Base-by-base conservation (phyloP, 2,113 vertebrate species). In the Pimephales promelas region DNA sequence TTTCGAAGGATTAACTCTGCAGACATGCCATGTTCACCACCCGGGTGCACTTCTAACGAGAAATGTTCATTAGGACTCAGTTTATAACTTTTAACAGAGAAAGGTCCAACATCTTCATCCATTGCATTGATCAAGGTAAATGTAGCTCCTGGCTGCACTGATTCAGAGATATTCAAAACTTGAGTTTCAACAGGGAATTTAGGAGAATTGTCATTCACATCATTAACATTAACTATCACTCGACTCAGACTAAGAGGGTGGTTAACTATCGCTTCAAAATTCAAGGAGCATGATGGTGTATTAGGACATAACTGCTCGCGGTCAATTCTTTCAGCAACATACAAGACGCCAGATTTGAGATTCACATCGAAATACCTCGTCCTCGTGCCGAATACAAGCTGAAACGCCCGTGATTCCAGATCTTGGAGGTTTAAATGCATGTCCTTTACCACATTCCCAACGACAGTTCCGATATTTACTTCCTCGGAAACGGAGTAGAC, bases 1-100 rank as follows among this genome's bases (percentile, higher is more conserved):
- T 62, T 93, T 86, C 90, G 89, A 8, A 93, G 85, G 2, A 93
- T 81, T 3, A 94, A 87, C 80, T 93, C 93, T 68, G 16, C 26
- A 11, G 76, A 82, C 0, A 88, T 91, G 81, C 92, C 92, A 20
- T 81, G 83, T 5, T 28, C 31, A 7, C 74, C 73, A 14, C 75
- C 77, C 3, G 18, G 54, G 18, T 84, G 40, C 20, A 85, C 77
- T 22, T 85, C 84, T 40, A 88, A 28, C 3, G 85, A 78, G 45
- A 88, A 87, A 31, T 85, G 61, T 70, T 85, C 85, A 57, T 64
- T 88, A 10, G 72, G 43, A 59, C 54, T 84, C 36, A 88, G 83
- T 40, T 88, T 88, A 59, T 88, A 88, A 56, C 43, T 79, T 73
- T 85, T 88, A 16, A 88, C 77, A 14, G 88, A 85, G 49, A 81